phyloP scores from a whole-genome alignment of 1,140 invertebrate species.

The Stegodyphus dumicola region DNA sequence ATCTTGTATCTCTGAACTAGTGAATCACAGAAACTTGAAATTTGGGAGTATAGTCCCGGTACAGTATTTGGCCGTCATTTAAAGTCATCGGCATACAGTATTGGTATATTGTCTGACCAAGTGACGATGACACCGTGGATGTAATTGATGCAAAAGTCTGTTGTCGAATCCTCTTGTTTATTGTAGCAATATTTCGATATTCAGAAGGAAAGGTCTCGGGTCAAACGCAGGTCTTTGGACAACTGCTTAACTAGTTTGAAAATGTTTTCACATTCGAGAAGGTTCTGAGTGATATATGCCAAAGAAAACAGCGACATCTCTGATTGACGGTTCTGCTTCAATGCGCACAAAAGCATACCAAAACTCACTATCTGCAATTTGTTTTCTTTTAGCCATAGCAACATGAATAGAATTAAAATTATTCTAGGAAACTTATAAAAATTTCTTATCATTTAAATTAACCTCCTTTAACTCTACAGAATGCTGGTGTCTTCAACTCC shows the following conservation, averaged over 20 bases:
- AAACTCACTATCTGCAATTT: neutral
- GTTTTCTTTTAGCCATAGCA: neutral
- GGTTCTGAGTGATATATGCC: neutral
- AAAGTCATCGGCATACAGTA: neutral
- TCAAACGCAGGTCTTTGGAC: neutral
- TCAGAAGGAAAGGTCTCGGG: neutral
- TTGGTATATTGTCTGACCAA: neutral
- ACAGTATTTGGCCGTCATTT: too few relatives aligned
- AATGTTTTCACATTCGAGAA: neutral
- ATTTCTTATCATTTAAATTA: neutral
- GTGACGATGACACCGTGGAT: neutral
- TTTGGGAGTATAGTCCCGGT: too few relatives aligned
- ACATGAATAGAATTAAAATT: neutral
- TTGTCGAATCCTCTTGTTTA: neutral
- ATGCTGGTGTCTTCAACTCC: neutral
- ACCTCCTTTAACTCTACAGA: neutral
- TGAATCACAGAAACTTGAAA: neutral
- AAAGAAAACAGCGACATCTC: neutral
- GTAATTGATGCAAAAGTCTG: neutral
- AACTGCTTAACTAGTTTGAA: neutral
- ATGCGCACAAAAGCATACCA: neutral
- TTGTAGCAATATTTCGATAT: neutral
- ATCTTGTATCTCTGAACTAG: neutral
- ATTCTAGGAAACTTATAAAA: neutral
- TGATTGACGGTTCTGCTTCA: neutral